Evolutionary conservation across 2,113 vertebrate genomes (phyloP), one percentile per base, ranked within the genome.

Genomic region (Carollia perspicillata): DNA sequence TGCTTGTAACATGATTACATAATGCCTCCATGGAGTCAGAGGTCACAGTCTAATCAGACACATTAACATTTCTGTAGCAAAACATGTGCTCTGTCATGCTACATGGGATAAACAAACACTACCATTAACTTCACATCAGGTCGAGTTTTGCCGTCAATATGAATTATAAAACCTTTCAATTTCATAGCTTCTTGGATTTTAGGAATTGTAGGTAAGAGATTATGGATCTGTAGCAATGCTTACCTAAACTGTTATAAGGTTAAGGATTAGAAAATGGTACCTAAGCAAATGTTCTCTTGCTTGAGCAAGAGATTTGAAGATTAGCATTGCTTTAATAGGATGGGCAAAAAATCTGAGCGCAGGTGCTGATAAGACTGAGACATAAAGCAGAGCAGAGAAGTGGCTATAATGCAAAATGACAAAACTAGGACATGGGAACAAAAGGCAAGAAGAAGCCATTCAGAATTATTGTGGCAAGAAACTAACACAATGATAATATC

Each of bases 131-230:
- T 93, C 60, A 47, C 14, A 92, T 93, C 58, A 84, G 84, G 79
- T 89, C 65, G 90, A n/a, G 22, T 69, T 89, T 92, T 72, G 3
- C 75, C 71, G 90, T 92, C 40, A 94, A 47, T 17, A 68, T 68
- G n/a, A 89, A 77, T 53, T 53, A 90, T 0, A 87, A 95, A 96
- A 90, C n/a, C 68, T 84, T 18, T 37, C 9, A 60, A 49, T 94
- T 96, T 47, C 51, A 96, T 47, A 77, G 49, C 9, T 96, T 92
- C 74, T 75, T 92, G 30, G 72, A 74, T 72, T 94, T 69, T 20
- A 69, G 28, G 33, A 93, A 37, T 60, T 89, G 1, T 35, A 87
- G 49, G 55, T 69, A 49, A 63, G 35, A 85, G 23, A 89, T 5
- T 40, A 22, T 28, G 6, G 79, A 74, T 20, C 44, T 37, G 22